Conservation (phyloP, 2,888 invertebrate species). For the Synanthedon formicaeformis region DNA sequence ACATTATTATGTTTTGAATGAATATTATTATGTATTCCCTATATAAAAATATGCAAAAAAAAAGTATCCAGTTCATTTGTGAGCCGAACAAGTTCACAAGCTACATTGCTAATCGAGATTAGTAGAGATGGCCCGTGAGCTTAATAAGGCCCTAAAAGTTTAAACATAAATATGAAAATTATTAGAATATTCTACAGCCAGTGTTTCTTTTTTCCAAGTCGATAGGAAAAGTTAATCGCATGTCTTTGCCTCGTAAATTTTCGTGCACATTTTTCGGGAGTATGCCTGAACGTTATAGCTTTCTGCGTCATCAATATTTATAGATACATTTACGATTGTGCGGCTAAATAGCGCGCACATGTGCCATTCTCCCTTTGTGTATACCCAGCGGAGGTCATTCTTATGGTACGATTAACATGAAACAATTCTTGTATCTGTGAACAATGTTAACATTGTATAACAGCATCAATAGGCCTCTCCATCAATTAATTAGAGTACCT, state of each 20-base stretch:
- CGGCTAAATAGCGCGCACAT: constrained; percentile 43
- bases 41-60: no score
- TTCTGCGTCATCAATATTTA: constrained; percentile 64
- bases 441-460: background rate
- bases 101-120: no score
- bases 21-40: no score
- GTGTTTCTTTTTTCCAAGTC: constrained; percentile 12
- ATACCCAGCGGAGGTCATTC: constrained; percentile 21
- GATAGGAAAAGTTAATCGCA: constrained; percentile 47
- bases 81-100: no score
- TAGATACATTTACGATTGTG: constrained; percentile 53
- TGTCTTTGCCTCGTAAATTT: constrained; percentile 55
- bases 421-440: constrained; percentile 10
- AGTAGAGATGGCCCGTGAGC: no score
- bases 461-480: no score
- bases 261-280: constrained; percentile 52
- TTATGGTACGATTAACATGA: constrained; percentile 19
- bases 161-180: no score
- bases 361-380: constrained; percentile 26
- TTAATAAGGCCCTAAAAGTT: no score
- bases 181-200: no score
- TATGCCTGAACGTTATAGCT: constrained; percentile 55
- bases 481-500: no score
- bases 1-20: no score
- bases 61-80: no score